A percentile compares a stretch with the other conserved stretches of the same genome.
Conservation (phyloP, 2,888 invertebrate genomes). For the Tinea semifulvella region DNA sequence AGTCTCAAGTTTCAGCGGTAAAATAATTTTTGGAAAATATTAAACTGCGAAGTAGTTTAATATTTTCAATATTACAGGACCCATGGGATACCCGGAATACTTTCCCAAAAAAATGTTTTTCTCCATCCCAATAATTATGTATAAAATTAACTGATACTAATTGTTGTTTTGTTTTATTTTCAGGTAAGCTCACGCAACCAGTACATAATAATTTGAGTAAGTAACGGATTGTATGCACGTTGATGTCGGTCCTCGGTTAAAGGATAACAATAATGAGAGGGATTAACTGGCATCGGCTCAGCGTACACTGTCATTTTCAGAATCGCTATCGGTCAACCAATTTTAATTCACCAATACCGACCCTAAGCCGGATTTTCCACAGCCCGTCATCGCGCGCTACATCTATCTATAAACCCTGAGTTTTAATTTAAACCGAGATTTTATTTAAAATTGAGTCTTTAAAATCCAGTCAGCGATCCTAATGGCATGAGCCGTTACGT, state of each 20-base stretch:
- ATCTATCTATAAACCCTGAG: constrained; percentile 2
- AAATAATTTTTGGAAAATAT: too few species aligned
- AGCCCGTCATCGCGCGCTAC: constrained; percentile 33
- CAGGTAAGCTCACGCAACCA: constrained; percentile 13
- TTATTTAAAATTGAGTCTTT: neutral
- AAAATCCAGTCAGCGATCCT: neutral
- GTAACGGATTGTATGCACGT: neutral
- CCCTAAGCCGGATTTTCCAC: constrained; percentile 37
- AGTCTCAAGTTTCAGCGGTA: too few species aligned
- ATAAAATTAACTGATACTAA: too few species aligned
- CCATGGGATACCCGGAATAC: too few species aligned
- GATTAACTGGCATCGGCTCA: constrained; percentile 38
- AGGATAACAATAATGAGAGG: constrained; percentile 18
- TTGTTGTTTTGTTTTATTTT: constrained; percentile 3
- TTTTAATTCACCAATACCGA: constrained; percentile 39
- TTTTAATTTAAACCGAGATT: neutral
- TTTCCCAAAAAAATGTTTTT: too few species aligned
- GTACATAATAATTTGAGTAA: neutral
- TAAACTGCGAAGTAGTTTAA: too few species aligned
- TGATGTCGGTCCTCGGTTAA: neutral
- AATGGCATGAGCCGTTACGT: neutral
- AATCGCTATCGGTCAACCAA: constrained; percentile 35
- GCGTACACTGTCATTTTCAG: constrained; percentile 37
- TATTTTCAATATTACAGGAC: too few species aligned
- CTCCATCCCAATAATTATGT: too few species aligned